Evolutionary conservation across 2,113 vertebrate genomes (phyloP).

Genomic region (Erythrolamprus reginae): DNA sequence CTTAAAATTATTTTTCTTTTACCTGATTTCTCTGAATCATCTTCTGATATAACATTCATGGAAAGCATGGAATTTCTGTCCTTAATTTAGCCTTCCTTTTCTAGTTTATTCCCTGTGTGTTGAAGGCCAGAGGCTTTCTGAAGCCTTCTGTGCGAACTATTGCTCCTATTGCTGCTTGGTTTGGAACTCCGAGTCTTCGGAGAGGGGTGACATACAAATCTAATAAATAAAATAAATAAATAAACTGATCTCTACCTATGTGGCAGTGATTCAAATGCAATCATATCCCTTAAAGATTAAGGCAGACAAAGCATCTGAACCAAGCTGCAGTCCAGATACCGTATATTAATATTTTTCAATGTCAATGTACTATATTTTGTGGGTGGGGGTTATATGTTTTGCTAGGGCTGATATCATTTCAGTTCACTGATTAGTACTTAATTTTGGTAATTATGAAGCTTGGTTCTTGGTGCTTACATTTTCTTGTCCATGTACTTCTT

Average conservation of each 20-base stretch:
- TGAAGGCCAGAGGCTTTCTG: slow-evolving; percentile 11
- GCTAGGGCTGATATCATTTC: neutral
- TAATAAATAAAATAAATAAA: too few relatives aligned
- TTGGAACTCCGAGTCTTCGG: too few relatives aligned
- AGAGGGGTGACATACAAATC: too few relatives aligned
- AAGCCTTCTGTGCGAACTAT: neutral
- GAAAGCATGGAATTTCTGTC: neutral
- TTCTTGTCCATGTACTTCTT: neutral
- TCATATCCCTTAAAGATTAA: neutral
- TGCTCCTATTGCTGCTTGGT: neutral
- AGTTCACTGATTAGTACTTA: neutral
- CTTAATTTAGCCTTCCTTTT: slow-evolving; percentile 36
- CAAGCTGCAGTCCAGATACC: neutral
- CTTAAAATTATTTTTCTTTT: neutral
- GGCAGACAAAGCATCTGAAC: neutral
- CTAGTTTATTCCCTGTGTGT: slow-evolving; percentile 23
- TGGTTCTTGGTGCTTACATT: neutral
- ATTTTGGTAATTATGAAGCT: neutral
- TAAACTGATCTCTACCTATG: neutral
- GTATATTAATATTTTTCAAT: neutral
- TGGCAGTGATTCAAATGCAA: neutral
- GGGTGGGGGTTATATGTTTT: neutral
- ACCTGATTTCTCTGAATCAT: neutral
- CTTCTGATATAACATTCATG: neutral
- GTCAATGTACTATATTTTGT: neutral